Base-by-base conservation (phyloP, 2,797 vertebrate genomes). In the Sebastes iracundus region DNA sequence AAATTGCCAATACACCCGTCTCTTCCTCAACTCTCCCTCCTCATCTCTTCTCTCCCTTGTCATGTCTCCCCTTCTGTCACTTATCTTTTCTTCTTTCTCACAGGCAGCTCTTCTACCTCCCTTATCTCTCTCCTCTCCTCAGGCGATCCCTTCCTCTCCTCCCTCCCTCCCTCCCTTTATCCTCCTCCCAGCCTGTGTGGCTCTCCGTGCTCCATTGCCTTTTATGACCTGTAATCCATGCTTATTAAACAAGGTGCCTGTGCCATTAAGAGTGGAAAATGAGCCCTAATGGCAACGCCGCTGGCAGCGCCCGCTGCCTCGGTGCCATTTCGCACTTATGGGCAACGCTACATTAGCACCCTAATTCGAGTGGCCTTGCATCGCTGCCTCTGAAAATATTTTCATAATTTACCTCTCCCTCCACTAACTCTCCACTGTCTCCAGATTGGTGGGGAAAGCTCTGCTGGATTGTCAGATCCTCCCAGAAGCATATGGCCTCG, bases 221-320 rank as follows among this genome's bases (percentile, higher is more conserved):
- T 95, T 95, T 90, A 94, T 88, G 90, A 93, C 93, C 94, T 94
- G 92, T 95, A 95, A 94, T 93, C 91, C 86, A 88, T 88, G 90
- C 91, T 94, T 95, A 94, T 95, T 94, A 95, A 95, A 94, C 93
- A 93, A 94, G 92, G 92, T 92, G 91, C 87, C 90, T 89, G 83
- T 82, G 90, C 90, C 86, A 93, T 94, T 93, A 95, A 86, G 85
- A 92, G 80, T 88, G 77, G 85, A 90, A 94, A 94, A 94, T 93
- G 75, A 94, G 89, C 81, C 86, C 78, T 94, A 93, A 94, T 93
- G 90, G 90, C 82, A 30, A 83, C 14, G 65, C 80, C 25, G 65
- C 79, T 70, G 84, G 79, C 82, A 79, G 82, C 4, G 38, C 70
- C 75, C 30, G 23, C 89, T 87, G 73, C 82, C 88, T 92, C 90